A percentile compares a stretch with the other conserved stretches of the same genome.
These are phyloP conservation scores for Lepidochitona cinerea DNA, from an alignment of 2,888 invertebrate species.

Conservation along the genomic window DNA sequence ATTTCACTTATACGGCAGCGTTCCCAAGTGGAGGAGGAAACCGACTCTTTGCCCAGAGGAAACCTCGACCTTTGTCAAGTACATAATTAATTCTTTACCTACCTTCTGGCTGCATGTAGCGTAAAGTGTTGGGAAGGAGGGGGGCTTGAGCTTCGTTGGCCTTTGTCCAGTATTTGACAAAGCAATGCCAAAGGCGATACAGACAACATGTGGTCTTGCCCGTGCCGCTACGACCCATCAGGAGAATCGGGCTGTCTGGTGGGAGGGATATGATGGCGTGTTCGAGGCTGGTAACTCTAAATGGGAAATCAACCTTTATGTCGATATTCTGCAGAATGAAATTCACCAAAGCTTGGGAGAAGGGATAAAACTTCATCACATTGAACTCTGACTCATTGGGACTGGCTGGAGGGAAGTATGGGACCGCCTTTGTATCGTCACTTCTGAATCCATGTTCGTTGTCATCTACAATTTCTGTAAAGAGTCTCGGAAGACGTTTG, in stretches of 20 bases:
- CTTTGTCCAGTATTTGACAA: conserved; percentile 53
- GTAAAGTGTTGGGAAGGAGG: conserved; percentile 29
- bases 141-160: conserved; percentile 43
- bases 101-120: no score
- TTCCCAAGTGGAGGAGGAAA: no score
- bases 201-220: conserved; percentile 65
- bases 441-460: neutral
- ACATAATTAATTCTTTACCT: no score
- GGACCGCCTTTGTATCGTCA: neutral
- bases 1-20: no score
- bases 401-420: conserved; percentile 55
- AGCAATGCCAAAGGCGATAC: conserved; percentile 59
- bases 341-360: conserved; percentile 51
- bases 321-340: conserved; percentile 48
- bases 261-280: conserved; percentile 56
- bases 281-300: conserved; percentile 61
- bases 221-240: conserved; percentile 65
- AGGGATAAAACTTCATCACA: conserved; percentile 63
- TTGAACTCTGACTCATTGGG: conserved; percentile 56
- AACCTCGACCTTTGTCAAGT: no score
- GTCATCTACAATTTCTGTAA: neutral
- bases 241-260: conserved; percentile 48
- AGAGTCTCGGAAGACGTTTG: conserved; percentile 25
- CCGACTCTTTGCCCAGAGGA: no score
- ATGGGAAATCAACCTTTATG: conserved; percentile 59